Base-by-base conservation (phyloP, 1,140 invertebrate genomes). In the Drosophila ohnishii region DNA sequence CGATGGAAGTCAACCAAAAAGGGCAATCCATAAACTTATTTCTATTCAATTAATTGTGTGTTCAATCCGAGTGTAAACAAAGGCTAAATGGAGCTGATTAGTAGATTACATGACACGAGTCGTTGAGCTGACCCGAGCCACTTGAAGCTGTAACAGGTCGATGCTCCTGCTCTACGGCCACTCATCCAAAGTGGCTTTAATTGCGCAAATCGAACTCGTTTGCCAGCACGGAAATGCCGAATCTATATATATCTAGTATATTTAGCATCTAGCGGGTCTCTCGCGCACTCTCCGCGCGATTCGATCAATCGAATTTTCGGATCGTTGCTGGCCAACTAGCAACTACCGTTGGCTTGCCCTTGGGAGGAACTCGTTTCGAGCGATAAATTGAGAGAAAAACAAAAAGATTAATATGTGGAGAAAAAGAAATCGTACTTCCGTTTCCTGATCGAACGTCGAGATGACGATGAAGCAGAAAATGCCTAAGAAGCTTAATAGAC, bases 161-260 rank as follows among this genome's bases (percentile, higher is more conserved):
- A 34, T 71, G 67, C 67, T 50, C 67, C 32, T 71, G 67, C 67
- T 50, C 67, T 40, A 32, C 30, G 30, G 47, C 62, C 63, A 65
- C 19, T 80, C 45, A 65, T 50, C 45, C 35, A 34, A 42, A 71
- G 67, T 40, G 40, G 47, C 55, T 63, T 48, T 10, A 76, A 45
- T 83, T 66, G 72, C 82, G 82, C 72, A 87, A 83, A 79, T 79
- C 60, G 80, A 87, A 86, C 82, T 69, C 69, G 82, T 87, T 86
- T 76, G 19, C 32, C 19, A 83, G 62, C 63, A 64, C 82, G 82
- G 82, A 86, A 86, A 87, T 82, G 50, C 59, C 61, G 58, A 40
- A 56, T 19, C 60, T 45, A 39, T 39, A 65, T 22, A 53, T 60
- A 55, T 57, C 53, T 63, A 75, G 25, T 32, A 56, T 35, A n/a